Evolutionary conservation across 2,113 vertebrate species (phyloP).

Genomic region (Plotosus lineatus): DNA sequence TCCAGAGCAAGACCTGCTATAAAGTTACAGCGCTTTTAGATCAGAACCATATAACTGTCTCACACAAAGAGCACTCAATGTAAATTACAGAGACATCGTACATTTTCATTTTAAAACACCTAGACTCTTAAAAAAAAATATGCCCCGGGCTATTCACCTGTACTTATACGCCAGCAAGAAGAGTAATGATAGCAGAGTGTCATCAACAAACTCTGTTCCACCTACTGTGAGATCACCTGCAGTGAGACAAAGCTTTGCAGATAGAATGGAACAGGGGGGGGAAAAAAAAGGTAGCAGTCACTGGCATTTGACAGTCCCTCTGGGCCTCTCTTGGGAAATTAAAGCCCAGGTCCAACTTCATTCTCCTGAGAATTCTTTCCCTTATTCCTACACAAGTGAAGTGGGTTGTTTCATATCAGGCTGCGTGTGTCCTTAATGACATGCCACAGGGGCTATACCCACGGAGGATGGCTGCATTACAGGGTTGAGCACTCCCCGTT

Average conservation of each 20-base stretch:
- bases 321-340: slow-evolving; percentile 50
- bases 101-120: slow-evolving; percentile 5
- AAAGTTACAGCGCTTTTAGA: slow-evolving; percentile 26
- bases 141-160: slow-evolving; percentile 47
- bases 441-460: slow-evolving; percentile 42
- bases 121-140: slow-evolving; percentile 5
- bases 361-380: background rate
- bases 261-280: slow-evolving; percentile 23
- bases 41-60: background rate
- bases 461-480: slow-evolving; percentile 16
- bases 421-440: slow-evolving; percentile 45
- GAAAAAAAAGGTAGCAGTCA: slow-evolving; percentile 37
- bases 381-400: slow-evolving; percentile 3
- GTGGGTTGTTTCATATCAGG: slow-evolving; percentile 7
- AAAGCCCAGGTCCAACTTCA: slow-evolving; percentile 34
- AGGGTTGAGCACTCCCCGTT: slow-evolving; percentile 30
- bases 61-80: background rate
- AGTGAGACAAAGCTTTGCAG: slow-evolving; percentile 39
- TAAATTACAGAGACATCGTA: slow-evolving; percentile 5
- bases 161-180: slow-evolving; percentile 34
- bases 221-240: slow-evolving; percentile 41
- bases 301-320: slow-evolving; percentile 40
- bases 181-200: slow-evolving; percentile 35
- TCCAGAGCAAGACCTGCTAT: background rate
- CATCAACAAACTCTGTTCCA: slow-evolving; percentile 43